Evolutionary conservation across 2,797 vertebrate genomes (phyloP), one percentile per base, ranked within the genome.

Genomic region (Protonibea diacanthus): DNA sequence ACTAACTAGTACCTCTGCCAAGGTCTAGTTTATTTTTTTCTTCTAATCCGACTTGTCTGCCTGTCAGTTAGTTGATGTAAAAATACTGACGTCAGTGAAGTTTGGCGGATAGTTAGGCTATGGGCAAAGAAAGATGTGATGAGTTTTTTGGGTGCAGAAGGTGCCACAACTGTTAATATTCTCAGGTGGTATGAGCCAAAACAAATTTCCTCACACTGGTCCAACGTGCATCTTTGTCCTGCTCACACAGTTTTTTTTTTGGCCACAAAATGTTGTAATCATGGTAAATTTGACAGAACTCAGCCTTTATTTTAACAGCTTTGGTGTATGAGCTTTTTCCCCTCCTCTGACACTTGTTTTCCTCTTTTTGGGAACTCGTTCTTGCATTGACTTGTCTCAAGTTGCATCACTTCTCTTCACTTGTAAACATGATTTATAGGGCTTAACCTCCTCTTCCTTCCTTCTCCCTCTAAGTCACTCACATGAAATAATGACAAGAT

Each of bases 321-420:
- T 70, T 44, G 1, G 14, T 4, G 2, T 25, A 45, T 3, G 20
- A 49, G 47, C 1, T 56, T 55, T 33, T 42, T 3, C 13, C 15
- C 15, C 61, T 23, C n/a, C 20, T 3, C 47, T 81, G 42, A 71
- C 69, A 25, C 47, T 38, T 56, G 23, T 81, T 81, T 78, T 76
- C 66, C 64, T 75, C 45, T 47, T 81, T 81, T 76, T 56, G 6
- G 18, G 70, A 56, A 75, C 59, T 49, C 27, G 14, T 48, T 80
- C 65, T 64, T 83, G 78, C 70, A 23, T 56, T 13, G 49, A 82
- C 75, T 65, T 80, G 72, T 82, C 49, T 75, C 5, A 18, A 44
- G 70, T 80, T 84, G 70, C 66, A 64, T 80, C 57, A 71, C 6
- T 47, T 78, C 73, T 75, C 27, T 58, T 60, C 6, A 2, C 4